Conservation (phyloP, 2,888 invertebrate species). For the Coenonympha glycerion region DNA sequence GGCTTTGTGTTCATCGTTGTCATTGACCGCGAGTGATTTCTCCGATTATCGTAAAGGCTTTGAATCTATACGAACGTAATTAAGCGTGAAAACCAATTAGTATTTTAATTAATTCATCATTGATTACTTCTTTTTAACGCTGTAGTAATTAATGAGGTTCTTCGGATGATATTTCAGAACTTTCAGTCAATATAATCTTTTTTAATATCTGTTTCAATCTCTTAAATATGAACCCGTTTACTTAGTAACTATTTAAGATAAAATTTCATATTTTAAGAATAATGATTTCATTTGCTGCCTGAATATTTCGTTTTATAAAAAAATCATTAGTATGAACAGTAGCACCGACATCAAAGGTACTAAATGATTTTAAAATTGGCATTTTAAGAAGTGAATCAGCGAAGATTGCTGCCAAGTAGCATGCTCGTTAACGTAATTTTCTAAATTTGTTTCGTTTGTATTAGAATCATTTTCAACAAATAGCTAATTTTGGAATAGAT, state of each 20-base stretch:
- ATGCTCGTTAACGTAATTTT: conserved; percentile 8
- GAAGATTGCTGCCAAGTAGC: conserved; percentile 4
- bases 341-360: neutral
- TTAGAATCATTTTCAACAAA: conserved; percentile 3
- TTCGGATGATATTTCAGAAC: neutral
- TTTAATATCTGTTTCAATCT: too few relatives aligned
- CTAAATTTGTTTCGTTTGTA: conserved; percentile 10
- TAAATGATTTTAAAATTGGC: conserved; percentile 4
- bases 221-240: too few relatives aligned
- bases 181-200: neutral
- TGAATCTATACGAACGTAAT: conserved; percentile 25
- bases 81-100: conserved; percentile 5
- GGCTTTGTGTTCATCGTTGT: conserved; percentile 38
- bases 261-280: neutral
- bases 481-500: conserved; percentile 2
- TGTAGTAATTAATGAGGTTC: neutral
- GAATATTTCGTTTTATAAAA: neutral
- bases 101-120: conserved; percentile 1
- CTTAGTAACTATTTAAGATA: too few relatives aligned
- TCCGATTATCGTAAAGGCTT: conserved; percentile 54
- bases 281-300: neutral
- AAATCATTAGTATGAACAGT: conserved; percentile 4
- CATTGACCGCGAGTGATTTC: conserved; percentile 62
- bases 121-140: neutral
- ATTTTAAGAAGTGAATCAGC: conserved; percentile 12